Evolutionary conservation across 2,888 invertebrate genomes (phyloP).

Genomic region (Leucoptera coffeella): DNA sequence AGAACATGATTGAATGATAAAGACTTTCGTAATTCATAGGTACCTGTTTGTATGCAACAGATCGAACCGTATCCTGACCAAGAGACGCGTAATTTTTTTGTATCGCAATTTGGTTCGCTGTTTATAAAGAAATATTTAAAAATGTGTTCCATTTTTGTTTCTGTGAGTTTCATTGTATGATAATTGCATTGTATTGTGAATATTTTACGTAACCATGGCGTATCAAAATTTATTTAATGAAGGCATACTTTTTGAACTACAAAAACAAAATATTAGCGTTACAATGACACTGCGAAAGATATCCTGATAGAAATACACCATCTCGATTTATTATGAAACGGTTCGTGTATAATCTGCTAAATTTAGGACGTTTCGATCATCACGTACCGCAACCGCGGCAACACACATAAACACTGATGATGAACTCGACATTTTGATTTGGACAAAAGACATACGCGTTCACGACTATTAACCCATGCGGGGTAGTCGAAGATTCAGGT

Average conservation of each 20-base stretch:
- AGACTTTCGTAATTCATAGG: background rate
- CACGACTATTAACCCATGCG: too few species aligned
- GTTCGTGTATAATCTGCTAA: background rate
- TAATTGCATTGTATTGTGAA: background rate
- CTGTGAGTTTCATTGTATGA: conserved; percentile 1
- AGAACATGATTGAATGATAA: background rate
- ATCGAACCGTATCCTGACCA: too few species aligned
- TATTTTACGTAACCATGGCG: background rate
- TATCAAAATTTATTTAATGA: conserved; percentile 1
- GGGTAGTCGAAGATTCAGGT: too few species aligned
- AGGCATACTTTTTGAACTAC: conserved; percentile 3
- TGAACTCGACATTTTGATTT: conserved; percentile 5
- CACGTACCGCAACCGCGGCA: conserved; percentile 6
- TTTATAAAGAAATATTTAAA: background rate
- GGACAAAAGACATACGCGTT: too few species aligned
- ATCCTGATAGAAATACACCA: conserved; percentile 5
- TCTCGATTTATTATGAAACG: conserved; percentile 6
- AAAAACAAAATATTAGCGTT: conserved; percentile 5
- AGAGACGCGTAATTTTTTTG: too few species aligned
- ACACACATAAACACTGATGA: conserved; percentile 6
- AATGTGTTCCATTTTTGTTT: conserved; percentile 1
- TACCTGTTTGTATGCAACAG: background rate
- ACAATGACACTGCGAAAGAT: conserved; percentile 5
- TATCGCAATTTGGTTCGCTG: background rate
- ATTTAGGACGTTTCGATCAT: conserved; percentile 5